phyloP scores from a whole-genome alignment of 2,113 vertebrate species.

The Centrocercus urophasianus region DNA sequence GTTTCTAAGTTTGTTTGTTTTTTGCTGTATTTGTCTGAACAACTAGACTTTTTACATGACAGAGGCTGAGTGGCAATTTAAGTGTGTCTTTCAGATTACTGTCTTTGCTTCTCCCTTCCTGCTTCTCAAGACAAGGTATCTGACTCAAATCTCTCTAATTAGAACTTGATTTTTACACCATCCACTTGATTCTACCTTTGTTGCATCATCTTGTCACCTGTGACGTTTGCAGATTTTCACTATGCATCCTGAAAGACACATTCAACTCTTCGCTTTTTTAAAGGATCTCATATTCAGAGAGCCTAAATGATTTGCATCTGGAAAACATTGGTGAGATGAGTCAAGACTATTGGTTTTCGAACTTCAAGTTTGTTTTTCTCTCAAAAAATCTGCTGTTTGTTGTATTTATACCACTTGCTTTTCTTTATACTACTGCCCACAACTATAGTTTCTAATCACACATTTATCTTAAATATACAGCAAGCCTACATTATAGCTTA shows the following conservation, averaged over 20 bases:
- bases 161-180: background rate
- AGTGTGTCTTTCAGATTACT: background rate
- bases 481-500: background rate
- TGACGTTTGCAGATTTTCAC: background rate
- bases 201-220: background rate
- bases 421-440: background rate
- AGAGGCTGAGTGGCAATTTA: background rate
- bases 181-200: background rate
- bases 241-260: background rate
- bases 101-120: background rate
- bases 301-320: conserved; percentile 10
- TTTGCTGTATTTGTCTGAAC: background rate
- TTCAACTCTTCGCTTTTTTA: background rate
- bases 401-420: conserved; percentile 45
- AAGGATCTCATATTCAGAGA: background rate
- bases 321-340: conserved; percentile 42
- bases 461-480: conserved; percentile 27
- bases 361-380: conserved; percentile 3
- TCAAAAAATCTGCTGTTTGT: conserved; percentile 50
- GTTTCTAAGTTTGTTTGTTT: background rate
- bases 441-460: conserved; percentile 12
- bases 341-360: conserved; percentile 47
- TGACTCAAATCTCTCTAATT: background rate
- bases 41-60: background rate
- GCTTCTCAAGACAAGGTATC: background rate